Evolutionary conservation across 1,140 invertebrate genomes (phyloP), one percentile per base, ranked within the genome.

Genomic region (Chironomus striatipennis): DNA sequence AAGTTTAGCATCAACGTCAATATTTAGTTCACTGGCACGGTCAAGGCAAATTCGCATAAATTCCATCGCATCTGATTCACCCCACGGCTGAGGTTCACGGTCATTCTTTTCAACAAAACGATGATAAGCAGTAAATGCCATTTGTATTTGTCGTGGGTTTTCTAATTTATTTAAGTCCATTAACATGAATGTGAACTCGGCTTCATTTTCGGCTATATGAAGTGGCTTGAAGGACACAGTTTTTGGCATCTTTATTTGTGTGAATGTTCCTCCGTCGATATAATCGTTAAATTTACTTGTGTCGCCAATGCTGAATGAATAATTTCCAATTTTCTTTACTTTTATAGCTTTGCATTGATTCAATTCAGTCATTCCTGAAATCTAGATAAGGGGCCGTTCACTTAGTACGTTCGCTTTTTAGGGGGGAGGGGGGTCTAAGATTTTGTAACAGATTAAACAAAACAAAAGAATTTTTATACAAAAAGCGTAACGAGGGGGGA

Each of bases 231-330:
- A 99, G 24, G 85, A 82, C 1, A 98, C 74, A 12, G 83, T 90
- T 83, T 93, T 95, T 6, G 96, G 95, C 91, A 97, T 95, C 85
- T 99, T 99, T 0, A 99, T 96, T 86, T 99, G 95, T 2, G 91
- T 93, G 1, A 93, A 97, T 73, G 97, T 90, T 20, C 98, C 98
- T 17, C 97, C 96, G 67, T 91, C 85, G 73, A 87, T 81, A 77
- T 94, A 93, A 77, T 90, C 90, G 1, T 86, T 83, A 78, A 87
- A 90, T 43, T 82, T 84, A 2, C 88, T 90, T 15, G 96, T 98
- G 80, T 98, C 95, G 1, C 95, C 96, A 80, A 99, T 98, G 79
- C 92, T 96, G 83, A 99, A 99, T 24, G 97, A 97, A 79, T 98
- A 98, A 0, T 96, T 95, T 17, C 96, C 96, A 77, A 94, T 82